Evolutionary conservation across 2,113 vertebrate species (phyloP).

Genomic region (Percina caprodes): DNA sequence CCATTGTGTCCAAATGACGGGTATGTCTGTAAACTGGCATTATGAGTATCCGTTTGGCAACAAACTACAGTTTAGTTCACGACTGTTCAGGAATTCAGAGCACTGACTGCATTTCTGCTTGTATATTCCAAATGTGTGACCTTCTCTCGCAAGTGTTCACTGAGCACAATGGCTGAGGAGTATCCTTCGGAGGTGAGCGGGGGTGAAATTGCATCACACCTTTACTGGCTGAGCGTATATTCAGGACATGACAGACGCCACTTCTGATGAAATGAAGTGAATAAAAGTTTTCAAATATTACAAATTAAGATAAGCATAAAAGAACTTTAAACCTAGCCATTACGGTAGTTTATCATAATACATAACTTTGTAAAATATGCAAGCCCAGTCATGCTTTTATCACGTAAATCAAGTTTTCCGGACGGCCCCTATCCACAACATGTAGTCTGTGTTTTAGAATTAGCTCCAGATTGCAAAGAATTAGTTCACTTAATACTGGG

Average conservation of each 20-base stretch:
- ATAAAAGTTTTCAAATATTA: background rate
- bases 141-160: constrained; percentile 15
- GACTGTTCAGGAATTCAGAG: constrained; percentile 26
- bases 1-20: constrained; percentile 39
- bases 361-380: background rate
- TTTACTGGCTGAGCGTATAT: background rate
- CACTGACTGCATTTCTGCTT: background rate
- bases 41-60: constrained; percentile 8
- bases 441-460: background rate
- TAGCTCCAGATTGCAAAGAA: background rate
- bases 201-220: background rate
- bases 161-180: background rate
- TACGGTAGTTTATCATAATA: too few relatives aligned
- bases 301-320: too few relatives aligned
- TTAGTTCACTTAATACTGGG: background rate
- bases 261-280: background rate
- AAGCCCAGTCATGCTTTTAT: background rate
- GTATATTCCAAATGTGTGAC: constrained; percentile 21
- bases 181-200: too few relatives aligned
- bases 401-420: too few relatives aligned
- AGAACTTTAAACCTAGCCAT: background rate
- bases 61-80: background rate
- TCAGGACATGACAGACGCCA: background rate
- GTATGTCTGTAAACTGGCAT: constrained; percentile 10
- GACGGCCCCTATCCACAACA: background rate